Evolutionary conservation across 2,888 invertebrate species (phyloP).

Genomic region (Lydus trimaculatus): DNA sequence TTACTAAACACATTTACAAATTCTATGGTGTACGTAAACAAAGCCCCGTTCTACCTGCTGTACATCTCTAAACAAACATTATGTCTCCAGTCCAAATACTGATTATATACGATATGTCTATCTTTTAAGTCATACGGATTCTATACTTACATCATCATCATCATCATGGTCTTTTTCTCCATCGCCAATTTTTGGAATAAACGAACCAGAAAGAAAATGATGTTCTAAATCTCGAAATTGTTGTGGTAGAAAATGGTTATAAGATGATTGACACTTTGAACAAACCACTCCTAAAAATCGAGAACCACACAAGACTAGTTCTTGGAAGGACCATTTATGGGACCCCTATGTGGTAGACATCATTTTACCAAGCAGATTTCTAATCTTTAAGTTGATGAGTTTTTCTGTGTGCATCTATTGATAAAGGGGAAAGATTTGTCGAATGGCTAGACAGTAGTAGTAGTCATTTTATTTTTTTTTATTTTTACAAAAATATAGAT

Average conservation of each 20-base stretch:
- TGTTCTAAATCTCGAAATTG: not conserved
- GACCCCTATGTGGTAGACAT: slow-evolving; percentile 29
- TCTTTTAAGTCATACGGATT: not conserved
- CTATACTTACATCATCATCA: not conserved
- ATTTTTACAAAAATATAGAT: too few relatives aligned
- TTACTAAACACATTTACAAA: slow-evolving; percentile 41
- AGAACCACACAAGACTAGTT: slow-evolving; percentile 21
- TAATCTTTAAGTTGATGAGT: slow-evolving; percentile 20
- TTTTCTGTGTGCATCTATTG: slow-evolving; percentile 9
- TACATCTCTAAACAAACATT: slow-evolving; percentile 32
- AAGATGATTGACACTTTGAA: slow-evolving; percentile 28
- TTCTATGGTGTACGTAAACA: slow-evolving; percentile 36
- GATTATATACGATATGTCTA: slow-evolving; percentile 21
- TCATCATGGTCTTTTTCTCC: slow-evolving; percentile 19
- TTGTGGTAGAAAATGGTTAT: slow-evolving; percentile 5
- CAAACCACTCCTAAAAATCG: slow-evolving; percentile 26
- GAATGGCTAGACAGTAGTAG: not conserved
- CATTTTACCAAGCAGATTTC: slow-evolving; percentile 24
- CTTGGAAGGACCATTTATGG: slow-evolving; percentile 30
- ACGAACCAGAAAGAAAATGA: slow-evolving; percentile 7
- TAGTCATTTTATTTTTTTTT: not conserved
- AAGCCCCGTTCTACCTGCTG: slow-evolving; percentile 37
- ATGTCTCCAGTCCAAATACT: slow-evolving; percentile 24
- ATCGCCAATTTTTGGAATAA: slow-evolving; percentile 22
- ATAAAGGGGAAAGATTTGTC: not conserved